A percentile compares a stretch with the other conserved stretches of the same genome.
These are phyloP conservation scores for Lymantria monacha DNA, from an alignment of 2,888 invertebrate species.

Conservation along the genomic window DNA sequence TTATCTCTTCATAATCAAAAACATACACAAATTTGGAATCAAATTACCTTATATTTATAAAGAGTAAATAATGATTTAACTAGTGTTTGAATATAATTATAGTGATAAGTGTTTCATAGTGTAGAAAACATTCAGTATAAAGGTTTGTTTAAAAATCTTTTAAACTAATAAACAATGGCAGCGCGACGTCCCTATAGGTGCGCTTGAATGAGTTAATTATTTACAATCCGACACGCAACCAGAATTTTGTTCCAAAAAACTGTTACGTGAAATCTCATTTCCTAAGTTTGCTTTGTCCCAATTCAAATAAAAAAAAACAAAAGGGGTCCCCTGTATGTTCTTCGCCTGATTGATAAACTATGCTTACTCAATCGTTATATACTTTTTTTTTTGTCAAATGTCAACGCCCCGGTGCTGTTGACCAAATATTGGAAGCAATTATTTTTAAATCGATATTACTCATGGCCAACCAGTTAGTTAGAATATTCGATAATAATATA, in stretches of 20 bases:
- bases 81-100: no score
- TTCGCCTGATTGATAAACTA: slow-evolving; percentile 46
- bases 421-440: slow-evolving; percentile 32
- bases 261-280: slow-evolving; percentile 79
- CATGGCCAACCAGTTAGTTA: slow-evolving; percentile 33
- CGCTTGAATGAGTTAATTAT: slow-evolving; percentile 77
- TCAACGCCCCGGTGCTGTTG: slow-evolving; percentile 25
- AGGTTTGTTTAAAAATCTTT: slow-evolving; percentile 49
- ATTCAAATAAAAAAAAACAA: slow-evolving; percentile 50
- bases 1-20: no score
- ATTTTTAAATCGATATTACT: slow-evolving; percentile 32
- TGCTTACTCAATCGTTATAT: slow-evolving; percentile 41
- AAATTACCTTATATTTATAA: no score
- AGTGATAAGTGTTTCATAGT: neutral
- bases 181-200: slow-evolving; percentile 58
- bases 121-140: slow-evolving; percentile 49
- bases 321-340: slow-evolving; percentile 54
- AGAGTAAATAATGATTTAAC: no score
- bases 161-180: slow-evolving; percentile 67
- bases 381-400: slow-evolving; percentile 27
- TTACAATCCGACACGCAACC: slow-evolving; percentile 78
- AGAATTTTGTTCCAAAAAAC: slow-evolving; percentile 64
- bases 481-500: slow-evolving; percentile 55
- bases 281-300: slow-evolving; percentile 70
- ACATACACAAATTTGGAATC: no score